Base-by-base conservation (phyloP, 2,797 vertebrate species). In the Miichthys miiuy region DNA sequence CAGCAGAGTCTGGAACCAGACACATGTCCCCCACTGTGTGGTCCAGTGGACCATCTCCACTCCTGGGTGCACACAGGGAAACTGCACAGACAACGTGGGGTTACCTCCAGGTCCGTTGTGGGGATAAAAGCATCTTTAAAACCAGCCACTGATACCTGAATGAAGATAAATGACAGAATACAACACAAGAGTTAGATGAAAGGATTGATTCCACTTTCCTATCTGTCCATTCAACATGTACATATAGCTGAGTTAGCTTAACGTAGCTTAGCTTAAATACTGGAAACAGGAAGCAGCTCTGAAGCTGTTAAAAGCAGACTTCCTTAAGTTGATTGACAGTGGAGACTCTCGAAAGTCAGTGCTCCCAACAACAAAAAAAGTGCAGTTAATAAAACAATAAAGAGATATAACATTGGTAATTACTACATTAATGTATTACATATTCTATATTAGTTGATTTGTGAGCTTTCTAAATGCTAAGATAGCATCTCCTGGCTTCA, bases 41-140 rank as follows among this genome's bases (percentile, higher is more conserved):
- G 88, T 87, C 92, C 92, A 91, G 75, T 87, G 75, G 89, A 94
- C 88, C 96, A 96, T 96, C 89, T 95, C 95, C 93, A 83, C 90
- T 71, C 73, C 6, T 50, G 62, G 75, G 46, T 46, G 62, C 51
- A 68, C 34, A 21, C 30, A 50, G 60, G 78, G 48, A 41, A 76
- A 74, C 80, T 77, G 82, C 70, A 84, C 79, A 72, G 83, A 83
- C 16, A 46, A 82, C 20, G 75, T 68, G 27, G 48, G 68, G 90
- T 92, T 95, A 95, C 93, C 93, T 94, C 89, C 91, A 92, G 82
- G 67, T 80, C 61, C 77, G 87, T 56, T 82, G 77, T 68, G n/a
- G 68, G 61, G 67, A 68, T 68, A 84, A 75, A 81, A 77, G 77
- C 95, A 96, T 96, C 85, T 81, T 94, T 55, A 72, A 75, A 41